These are phyloP conservation scores for Empidonax traillii DNA, from an alignment of 2,113 vertebrate genomes.

Conservation along the genomic window DNA sequence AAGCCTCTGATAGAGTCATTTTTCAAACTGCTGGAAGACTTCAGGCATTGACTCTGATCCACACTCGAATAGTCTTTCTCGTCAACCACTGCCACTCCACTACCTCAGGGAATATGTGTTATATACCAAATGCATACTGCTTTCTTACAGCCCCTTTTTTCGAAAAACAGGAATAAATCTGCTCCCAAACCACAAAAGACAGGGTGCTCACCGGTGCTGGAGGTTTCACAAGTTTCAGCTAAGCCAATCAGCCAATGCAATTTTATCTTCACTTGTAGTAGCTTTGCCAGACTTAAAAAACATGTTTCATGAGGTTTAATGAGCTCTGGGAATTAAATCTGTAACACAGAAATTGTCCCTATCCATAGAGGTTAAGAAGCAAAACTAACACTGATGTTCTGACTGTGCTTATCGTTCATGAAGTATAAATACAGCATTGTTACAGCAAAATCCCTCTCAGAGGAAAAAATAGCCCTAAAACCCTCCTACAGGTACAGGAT, in stretches of 20 bases:
- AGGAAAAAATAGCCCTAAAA: background rate
- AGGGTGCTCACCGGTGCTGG: background rate
- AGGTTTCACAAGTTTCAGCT: background rate
- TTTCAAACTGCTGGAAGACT: background rate
- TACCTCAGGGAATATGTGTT: background rate
- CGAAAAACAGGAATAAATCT: background rate
- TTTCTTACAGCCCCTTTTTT: background rate
- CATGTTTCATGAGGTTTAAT: background rate
- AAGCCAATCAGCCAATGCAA: background rate
- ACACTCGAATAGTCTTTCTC: background rate
- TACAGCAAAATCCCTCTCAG: background rate
- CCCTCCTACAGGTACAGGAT: background rate
- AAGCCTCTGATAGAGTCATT: background rate
- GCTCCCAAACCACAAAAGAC: background rate
- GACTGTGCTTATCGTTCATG: background rate
- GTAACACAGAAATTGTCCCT: background rate
- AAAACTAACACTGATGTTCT: background rate
- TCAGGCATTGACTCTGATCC: background rate
- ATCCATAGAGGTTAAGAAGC: background rate
- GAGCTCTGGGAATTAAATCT: background rate
- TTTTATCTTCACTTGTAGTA: background rate
- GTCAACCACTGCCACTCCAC: background rate
- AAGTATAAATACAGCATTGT: background rate
- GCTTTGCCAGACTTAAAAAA: background rate
- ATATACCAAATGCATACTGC: background rate